Conservation (phyloP, 2,797 vertebrate genomes). For the Sebastes vulpes region DNA sequence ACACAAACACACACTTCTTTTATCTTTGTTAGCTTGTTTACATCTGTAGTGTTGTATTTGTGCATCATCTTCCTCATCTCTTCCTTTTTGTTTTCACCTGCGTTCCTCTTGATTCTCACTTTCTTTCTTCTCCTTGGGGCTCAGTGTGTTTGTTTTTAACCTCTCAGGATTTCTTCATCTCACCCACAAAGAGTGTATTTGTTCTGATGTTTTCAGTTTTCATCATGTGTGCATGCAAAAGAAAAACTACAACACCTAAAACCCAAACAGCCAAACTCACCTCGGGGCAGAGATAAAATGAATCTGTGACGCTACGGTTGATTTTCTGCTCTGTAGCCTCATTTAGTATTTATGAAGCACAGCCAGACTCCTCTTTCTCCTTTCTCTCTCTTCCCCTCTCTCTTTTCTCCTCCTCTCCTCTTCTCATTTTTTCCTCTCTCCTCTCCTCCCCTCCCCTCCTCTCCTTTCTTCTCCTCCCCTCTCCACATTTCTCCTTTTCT, state of each 20-base stretch:
- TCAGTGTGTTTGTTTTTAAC: background rate
- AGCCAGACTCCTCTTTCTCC: background rate
- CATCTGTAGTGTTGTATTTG: background rate
- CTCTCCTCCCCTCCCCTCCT: too few relatives aligned
- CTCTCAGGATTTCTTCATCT: background rate
- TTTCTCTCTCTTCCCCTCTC: background rate
- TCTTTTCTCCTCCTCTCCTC: too few relatives aligned
- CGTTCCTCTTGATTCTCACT: background rate
- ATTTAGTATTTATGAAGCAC: conserved; percentile 74
- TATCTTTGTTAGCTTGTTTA: background rate
- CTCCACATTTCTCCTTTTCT: too few relatives aligned
- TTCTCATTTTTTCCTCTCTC: too few relatives aligned
- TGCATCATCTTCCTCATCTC: background rate
- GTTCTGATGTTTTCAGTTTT: background rate
- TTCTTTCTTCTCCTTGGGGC: background rate
- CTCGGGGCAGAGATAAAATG: conserved; percentile 15
- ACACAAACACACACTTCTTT: too few relatives aligned
- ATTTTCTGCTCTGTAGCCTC: conserved; percentile 27
- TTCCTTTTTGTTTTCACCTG: background rate
- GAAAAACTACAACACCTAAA: background rate
- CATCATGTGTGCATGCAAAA: background rate
- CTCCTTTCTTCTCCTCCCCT: too few relatives aligned
- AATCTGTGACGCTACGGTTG: conserved; percentile 6
- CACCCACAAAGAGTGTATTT: background rate
- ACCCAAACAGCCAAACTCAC: background rate